These are phyloP conservation scores for Serinus canaria DNA, from an alignment of 2,113 vertebrate genomes.

Conservation along the genomic window DNA sequence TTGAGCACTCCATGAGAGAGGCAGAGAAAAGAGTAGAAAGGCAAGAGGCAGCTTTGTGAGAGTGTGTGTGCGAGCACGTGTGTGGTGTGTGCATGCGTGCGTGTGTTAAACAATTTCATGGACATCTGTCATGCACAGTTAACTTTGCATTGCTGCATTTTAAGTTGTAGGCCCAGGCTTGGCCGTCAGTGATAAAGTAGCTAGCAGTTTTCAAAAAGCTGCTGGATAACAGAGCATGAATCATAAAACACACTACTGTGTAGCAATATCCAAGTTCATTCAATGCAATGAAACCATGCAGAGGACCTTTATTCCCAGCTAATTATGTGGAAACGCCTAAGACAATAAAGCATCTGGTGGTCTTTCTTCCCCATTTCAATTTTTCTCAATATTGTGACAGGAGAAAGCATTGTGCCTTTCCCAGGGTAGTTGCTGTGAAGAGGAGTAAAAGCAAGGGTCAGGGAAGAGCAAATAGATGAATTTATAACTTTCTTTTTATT, in stretches of 20 bases:
- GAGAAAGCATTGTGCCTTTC: conserved; percentile 92
- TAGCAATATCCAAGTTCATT: conserved; percentile 98
- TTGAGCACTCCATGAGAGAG: neutral
- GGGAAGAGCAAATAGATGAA: conserved; percentile 99
- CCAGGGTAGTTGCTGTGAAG: conserved; percentile 82
- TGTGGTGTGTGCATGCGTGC: conserved; percentile 61
- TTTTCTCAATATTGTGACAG: conserved; percentile 97
- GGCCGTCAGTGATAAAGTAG: conserved; percentile 83
- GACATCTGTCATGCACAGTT: conserved; percentile 96
- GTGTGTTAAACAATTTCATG: conserved; percentile 94
- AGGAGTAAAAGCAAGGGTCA: conserved; percentile 89
- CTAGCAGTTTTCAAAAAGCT: conserved; percentile 84
- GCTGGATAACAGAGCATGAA: conserved; percentile 84
- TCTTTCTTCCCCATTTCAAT: conserved; percentile 91
- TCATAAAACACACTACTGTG: conserved; percentile 88
- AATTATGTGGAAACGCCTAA: conserved; percentile 99
- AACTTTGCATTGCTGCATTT: conserved; percentile 90
- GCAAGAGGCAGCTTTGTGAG: conserved; percentile 65
- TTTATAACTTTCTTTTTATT: conserved; percentile 98
- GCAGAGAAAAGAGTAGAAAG: neutral
- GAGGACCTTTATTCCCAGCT: conserved; percentile 91
- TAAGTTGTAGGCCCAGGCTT: conserved; percentile 79
- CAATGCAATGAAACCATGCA: conserved; percentile 89
- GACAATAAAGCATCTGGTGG: conserved; percentile 99
- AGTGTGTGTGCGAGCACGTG: conserved; percentile 2